A percentile compares a stretch with the other conserved stretches of the same genome.
Evolutionary conservation across 2,113 vertebrate genomes (phyloP).

Genomic region (Mastomys natalensis): DNA sequence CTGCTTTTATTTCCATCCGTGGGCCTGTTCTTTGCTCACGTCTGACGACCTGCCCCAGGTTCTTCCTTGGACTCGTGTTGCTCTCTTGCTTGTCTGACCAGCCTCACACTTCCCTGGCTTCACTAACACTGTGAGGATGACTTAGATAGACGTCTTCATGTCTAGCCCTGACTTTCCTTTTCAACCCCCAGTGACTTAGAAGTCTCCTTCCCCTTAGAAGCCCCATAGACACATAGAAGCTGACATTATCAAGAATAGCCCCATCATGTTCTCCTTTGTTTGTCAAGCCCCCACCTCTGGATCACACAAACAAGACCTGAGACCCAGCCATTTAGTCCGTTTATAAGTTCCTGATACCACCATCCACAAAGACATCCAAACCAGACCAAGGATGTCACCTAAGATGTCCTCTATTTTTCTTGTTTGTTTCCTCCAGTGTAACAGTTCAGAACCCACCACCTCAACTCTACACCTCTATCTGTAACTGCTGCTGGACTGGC

Average conservation of each 20-base stretch:
- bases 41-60: neutral
- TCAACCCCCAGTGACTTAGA: neutral
- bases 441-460: neutral
- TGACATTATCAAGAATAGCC: neutral
- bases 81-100: neutral
- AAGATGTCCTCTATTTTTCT: neutral
- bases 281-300: neutral
- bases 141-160: neutral
- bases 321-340: neutral
- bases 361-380: neutral
- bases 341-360: neutral
- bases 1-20: neutral
- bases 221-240: neutral
- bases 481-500: neutral
- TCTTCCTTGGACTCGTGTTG: neutral
- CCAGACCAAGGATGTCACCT: neutral
- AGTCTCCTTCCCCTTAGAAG: neutral
- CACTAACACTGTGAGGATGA: neutral
- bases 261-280: neutral
- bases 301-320: neutral
- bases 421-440: neutral
- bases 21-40: neutral
- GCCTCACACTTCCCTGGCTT: neutral
- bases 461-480: neutral
- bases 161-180: neutral